Percentiles rank a stretch among this genome's conserved stretches.
phyloP scores from a whole-genome alignment of 2,888 invertebrate genomes.

The Pimpla rufipes region DNA sequence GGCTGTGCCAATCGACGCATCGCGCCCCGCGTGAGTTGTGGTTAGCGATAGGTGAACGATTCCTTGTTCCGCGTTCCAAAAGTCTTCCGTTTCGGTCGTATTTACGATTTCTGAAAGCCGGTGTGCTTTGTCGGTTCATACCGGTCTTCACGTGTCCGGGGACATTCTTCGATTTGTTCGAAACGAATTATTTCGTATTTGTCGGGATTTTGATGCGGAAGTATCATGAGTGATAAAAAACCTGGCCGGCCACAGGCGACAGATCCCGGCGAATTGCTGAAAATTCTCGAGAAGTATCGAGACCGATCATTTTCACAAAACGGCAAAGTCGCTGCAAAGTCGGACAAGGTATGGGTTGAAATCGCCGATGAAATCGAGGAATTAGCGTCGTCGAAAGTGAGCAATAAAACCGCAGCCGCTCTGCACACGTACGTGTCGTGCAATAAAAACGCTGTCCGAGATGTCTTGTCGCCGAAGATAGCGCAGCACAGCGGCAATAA shows the following conservation, averaged over 20 bases:
- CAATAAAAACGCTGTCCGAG: neutral
- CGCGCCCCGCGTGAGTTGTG: no score
- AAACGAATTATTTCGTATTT: no score
- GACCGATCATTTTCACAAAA: conserved; percentile 6
- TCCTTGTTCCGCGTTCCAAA: no score
- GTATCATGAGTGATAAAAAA: neutral
- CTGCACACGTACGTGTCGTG: conserved; percentile 2
- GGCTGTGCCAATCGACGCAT: no score
- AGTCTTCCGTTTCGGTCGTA: no score
- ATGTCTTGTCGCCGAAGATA: neutral
- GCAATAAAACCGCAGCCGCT: neutral
- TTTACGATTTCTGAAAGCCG: no score
- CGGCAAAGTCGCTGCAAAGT: conserved; percentile 4
- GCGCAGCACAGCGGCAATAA: neutral
- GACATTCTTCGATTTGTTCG: no score
- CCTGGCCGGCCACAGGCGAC: neutral
- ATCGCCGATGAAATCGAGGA: neutral
- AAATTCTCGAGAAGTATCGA: neutral
- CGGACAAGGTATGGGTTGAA: conserved; percentile 1
- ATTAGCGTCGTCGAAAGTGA: neutral
- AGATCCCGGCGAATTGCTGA: neutral
- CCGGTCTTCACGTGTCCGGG: no score
- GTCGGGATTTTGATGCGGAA: no score
- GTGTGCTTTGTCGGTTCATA: no score
- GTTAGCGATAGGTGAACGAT: no score